A percentile compares a stretch with the other conserved stretches of the same genome.
These are phyloP conservation scores for Chymomyza caudatula DNA, from an alignment of 2,888 invertebrate genomes.

Conservation along the genomic window DNA sequence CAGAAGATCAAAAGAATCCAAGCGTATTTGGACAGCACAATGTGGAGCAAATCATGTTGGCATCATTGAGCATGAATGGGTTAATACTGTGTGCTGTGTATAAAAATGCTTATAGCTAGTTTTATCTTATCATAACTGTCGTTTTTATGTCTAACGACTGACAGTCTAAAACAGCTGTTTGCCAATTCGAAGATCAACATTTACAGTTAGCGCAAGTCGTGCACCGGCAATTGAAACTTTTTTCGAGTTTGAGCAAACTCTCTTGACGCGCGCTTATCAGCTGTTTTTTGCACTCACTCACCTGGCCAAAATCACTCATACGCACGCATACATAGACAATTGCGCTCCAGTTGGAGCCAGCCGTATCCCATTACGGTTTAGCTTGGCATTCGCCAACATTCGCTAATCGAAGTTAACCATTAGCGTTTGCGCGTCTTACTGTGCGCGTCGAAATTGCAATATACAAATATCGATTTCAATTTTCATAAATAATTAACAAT, in stretches of 20 bases:
- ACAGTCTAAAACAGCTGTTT: slow-evolving; percentile 16
- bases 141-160: background rate
- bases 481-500: too few relatives aligned
- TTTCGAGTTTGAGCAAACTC: background rate
- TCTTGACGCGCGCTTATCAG: slow-evolving; percentile 3
- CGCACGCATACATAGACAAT: background rate
- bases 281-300: background rate
- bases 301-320: background rate
- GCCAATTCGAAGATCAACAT: slow-evolving; percentile 7
- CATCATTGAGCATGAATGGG: too few relatives aligned
- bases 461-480: background rate
- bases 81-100: too few relatives aligned
- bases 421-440: slow-evolving; percentile 50
- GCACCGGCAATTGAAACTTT: background rate
- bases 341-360: too few relatives aligned
- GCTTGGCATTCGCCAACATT: slow-evolving; percentile 40
- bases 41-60: too few relatives aligned
- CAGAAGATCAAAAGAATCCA: too few relatives aligned
- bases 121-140: background rate
- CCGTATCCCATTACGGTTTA: background rate
- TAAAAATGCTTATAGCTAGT: too few relatives aligned
- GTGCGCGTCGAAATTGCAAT: slow-evolving; percentile 10
- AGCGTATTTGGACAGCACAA: too few relatives aligned
- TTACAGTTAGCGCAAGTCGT: background rate
- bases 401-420: slow-evolving; percentile 63